Base-by-base conservation (phyloP, 1,140 invertebrate genomes). In the Ceratoteleas bidentatus region DNA sequence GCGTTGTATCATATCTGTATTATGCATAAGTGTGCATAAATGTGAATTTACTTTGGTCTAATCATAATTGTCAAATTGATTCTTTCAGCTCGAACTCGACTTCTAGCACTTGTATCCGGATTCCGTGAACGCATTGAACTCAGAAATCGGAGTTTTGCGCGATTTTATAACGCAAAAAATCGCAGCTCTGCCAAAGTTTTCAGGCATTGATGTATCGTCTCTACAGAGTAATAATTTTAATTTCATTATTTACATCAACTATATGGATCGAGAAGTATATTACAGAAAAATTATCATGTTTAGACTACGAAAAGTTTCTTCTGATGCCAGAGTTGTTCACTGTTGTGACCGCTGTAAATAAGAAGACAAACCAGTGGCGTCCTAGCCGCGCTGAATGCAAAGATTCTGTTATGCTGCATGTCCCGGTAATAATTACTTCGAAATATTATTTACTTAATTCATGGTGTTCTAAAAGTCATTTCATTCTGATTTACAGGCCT, bases 341-440 rank as follows among this genome's bases (percentile, higher is more conserved):
- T 47, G 11, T 47, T 13, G 14, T 52, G 14, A 50, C 60, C 14
- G 60, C 49, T 34, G 32, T 62, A 15, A 34, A 62, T 36, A 62
- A 62, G 13, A 62, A 61, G 4, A 61, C 14, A 32, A 49, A 49
- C n/a, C 7, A n/a, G 8, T 61, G 58, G 58, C 58, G 58, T 45
- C 58, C 58, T 47, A 24, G 38, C 9, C 43, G 58, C 13, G 58
- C 8, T 32, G 58, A 61, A 61, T 32, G 40, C 24, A 49, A 61
- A 14, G 58, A 61, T 32, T 40, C 36, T 9, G 7, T 40, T 40
- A 9, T 40, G 7, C 36, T 40, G 36, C 36, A 11, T 40, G 36
- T 40, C 10, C 10, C 36, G 36, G 36, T 11, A 40, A 40, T 2
- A 11, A 11, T 40, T 40, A 9, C 36, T 40, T 40, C 10, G 10